These are phyloP conservation scores for Epinephelus fuscoguttatus DNA, from an alignment of 2,113 vertebrate genomes.

Conservation along the genomic window DNA sequence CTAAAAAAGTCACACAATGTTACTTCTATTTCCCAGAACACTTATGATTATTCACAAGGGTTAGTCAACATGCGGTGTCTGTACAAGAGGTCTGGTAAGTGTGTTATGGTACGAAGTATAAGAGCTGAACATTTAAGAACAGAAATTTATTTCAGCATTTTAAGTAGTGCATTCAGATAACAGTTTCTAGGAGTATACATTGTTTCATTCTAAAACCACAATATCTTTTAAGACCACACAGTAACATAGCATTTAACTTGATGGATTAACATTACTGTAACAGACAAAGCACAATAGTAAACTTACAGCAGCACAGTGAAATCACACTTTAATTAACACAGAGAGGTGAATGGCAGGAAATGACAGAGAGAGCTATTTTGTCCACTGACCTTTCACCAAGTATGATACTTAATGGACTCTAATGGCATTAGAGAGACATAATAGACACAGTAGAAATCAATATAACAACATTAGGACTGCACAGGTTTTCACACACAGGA, in stretches of 20 bases:
- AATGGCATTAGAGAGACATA: conserved; percentile 29
- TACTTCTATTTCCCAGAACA: conserved; percentile 23
- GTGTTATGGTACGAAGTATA: background rate
- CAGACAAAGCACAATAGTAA: background rate
- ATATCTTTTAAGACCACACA: background rate
- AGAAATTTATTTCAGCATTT: conserved; percentile 31
- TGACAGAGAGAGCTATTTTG: background rate
- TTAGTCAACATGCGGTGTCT: too few species aligned
- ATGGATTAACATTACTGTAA: background rate
- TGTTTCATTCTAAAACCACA: background rate
- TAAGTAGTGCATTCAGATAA: background rate
- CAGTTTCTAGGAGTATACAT: background rate
- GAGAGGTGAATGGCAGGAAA: conserved; percentile 7
- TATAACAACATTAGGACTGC: conserved; percentile 27
- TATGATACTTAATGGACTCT: conserved; percentile 45
- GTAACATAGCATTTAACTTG: background rate
- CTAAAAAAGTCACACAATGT: background rate
- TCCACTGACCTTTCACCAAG: conserved; percentile 31
- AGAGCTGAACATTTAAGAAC: conserved; percentile 1
- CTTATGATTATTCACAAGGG: background rate
- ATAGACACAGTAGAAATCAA: conserved; percentile 44
- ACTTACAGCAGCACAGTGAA: conserved; percentile 8
- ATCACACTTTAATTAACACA: conserved; percentile 35
- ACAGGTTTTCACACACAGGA: conserved; percentile 9
- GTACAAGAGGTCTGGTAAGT: too few species aligned